Evolutionary conservation across 2,797 vertebrate genomes (phyloP).

Genomic region (Numenius phaeopus): DNA sequence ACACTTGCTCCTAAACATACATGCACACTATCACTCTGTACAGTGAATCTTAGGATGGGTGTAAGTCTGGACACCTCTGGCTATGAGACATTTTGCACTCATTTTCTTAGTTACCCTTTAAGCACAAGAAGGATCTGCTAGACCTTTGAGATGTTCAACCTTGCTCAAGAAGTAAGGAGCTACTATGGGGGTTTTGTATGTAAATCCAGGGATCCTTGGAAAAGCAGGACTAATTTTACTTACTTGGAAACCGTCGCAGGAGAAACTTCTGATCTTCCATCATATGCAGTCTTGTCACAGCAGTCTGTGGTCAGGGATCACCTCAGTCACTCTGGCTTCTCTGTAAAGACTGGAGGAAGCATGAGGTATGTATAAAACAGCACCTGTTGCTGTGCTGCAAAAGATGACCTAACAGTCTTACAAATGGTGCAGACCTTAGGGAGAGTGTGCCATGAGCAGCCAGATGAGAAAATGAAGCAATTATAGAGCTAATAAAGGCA

Average conservation of each 20-base stretch:
- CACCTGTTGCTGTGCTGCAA: neutral
- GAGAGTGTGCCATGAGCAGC: neutral
- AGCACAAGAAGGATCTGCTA: neutral
- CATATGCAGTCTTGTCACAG: neutral
- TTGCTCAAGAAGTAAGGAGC: neutral
- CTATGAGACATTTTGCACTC: neutral
- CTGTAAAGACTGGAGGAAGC: neutral
- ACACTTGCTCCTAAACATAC: neutral
- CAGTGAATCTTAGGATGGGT: neutral
- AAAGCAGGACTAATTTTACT: neutral
- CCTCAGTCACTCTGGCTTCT: neutral
- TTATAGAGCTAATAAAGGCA: neutral
- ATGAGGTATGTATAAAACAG: neutral
- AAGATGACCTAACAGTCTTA: neutral
- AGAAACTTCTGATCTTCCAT: neutral
- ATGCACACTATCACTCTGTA: no score
- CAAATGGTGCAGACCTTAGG: neutral
- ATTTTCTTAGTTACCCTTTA: neutral
- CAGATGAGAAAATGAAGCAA: neutral
- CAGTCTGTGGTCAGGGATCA: neutral
- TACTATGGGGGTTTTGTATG: neutral
- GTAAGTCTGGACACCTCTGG: neutral
- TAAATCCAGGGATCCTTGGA: neutral
- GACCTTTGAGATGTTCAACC: neutral
- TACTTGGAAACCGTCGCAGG: neutral